Base-by-base conservation (phyloP, 2,797 vertebrate genomes). In the Apogon hyalosoma region DNA sequence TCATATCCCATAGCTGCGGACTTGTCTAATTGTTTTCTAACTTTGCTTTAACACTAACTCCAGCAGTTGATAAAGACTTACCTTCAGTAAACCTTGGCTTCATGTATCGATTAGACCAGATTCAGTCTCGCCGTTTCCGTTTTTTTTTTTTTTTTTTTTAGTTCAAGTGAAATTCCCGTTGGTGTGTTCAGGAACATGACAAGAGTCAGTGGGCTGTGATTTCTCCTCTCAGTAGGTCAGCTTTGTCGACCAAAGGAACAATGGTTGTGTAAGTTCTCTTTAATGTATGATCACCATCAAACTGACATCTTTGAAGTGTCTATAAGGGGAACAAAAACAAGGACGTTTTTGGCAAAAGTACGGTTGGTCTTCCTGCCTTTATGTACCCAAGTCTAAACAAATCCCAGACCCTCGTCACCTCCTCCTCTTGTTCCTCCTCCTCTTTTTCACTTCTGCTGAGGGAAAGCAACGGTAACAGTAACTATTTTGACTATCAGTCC, bases 41-140 rank as follows among this genome's bases (percentile, higher is more conserved):
- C 78, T 43, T 88, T 61, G 88, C 90, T 92, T 88, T 79, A 93
- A 93, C 93, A 92, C 91, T 92, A 93, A 92, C 86, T 67, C 68
- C 7, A 81, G 85, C 79, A 70, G 58, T 59, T 63, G 41, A 75
- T 72, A 61, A 52, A 61, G 42, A 68, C 63, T 74, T 41, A 50
- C 58, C 28, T 19, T 64, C 49, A 67, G 54, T 70, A 45, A 82
- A 66, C 36, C 11, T 69, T 7, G 62, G 63, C 64, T 68, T 74
- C 40, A 39, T 31, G 19, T 62, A 41, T 69, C 46, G 51, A 71
- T 75, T 40, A 15, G 42, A 73, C 31, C 47, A n/a, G 31, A 63
- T 18, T 57, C 33, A 54, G 46, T 75, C 77, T 54, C 15, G 52
- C 47, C 46, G 2, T 40, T 48, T 57, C 28, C 46, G 52, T 77